phyloP scores from a whole-genome alignment of 2,888 invertebrate genomes.

The Cordilura impudica region DNA sequence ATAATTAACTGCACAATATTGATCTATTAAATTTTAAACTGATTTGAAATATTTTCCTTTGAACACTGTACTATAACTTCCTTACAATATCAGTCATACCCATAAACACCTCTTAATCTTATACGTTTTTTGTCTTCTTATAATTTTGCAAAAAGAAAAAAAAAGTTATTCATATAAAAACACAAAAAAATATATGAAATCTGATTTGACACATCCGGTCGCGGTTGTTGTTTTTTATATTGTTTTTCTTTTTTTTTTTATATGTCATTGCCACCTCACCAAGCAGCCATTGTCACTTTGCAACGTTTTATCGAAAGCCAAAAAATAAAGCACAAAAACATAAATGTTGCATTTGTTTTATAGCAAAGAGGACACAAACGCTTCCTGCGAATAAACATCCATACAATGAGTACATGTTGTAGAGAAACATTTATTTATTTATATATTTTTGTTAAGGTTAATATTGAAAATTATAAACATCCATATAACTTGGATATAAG shows the following conservation, averaged over 20 bases:
- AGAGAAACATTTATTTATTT: background rate
- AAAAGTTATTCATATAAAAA: constrained; percentile 17
- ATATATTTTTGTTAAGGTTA: no score
- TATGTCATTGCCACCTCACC: constrained; percentile 72
- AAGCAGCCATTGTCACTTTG: constrained; percentile 51
- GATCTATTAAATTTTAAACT: no score
- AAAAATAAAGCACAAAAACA: constrained; percentile 17
- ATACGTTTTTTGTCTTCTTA: background rate
- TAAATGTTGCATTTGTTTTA: constrained; percentile 60
- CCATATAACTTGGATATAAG: no score
- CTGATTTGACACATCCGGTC: constrained; percentile 78
- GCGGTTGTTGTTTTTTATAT: constrained; percentile 69
- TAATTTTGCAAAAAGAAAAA: constrained; percentile 18
- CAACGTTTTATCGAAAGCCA: constrained; percentile 26
- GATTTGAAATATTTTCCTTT: no score
- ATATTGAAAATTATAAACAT: no score
- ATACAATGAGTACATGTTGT: background rate
- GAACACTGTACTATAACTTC: background rate
- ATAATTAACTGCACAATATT: no score
- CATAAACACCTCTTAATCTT: constrained; percentile 1
- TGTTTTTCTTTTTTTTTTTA: background rate
- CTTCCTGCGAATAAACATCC: constrained; percentile 45
- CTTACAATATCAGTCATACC: background rate
- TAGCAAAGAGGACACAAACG: constrained; percentile 58
- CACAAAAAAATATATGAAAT: constrained; percentile 68